Percentiles rank a stretch among this genome's conserved stretches.
These are phyloP conservation scores for Danaus melanippus DNA, from an alignment of 1,140 invertebrate genomes.

Conservation along the genomic window DNA sequence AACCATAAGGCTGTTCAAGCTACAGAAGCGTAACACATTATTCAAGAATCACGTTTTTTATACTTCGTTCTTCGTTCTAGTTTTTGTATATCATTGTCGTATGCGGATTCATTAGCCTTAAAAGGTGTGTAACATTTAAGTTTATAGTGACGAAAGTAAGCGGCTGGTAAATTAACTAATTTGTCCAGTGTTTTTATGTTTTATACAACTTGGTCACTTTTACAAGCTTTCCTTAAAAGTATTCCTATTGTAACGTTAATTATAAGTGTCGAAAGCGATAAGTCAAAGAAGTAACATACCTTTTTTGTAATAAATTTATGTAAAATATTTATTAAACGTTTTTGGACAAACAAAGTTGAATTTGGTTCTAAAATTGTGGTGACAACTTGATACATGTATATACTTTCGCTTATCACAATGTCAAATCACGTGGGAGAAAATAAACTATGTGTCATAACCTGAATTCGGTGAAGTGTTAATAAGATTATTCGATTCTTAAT, in stretches of 20 bases:
- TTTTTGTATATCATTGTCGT: conserved; percentile 40
- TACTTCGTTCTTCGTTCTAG: conserved; percentile 27
- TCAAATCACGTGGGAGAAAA: conserved; percentile 7
- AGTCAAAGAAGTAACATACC: too few species aligned
- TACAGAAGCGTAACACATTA: conserved; percentile 28
- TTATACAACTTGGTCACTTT: conserved; percentile 1
- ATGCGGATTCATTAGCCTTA: conserved; percentile 28
- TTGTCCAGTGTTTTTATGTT: conserved; percentile 11
- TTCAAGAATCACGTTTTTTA: conserved; percentile 33
- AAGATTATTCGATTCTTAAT: too few species aligned
- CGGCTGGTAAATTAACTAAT: conserved; percentile 12
- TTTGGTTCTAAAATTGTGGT: too few species aligned
- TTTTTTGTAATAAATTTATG: too few species aligned
- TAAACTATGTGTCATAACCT: too few species aligned
- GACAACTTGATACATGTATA: conserved; percentile 2
- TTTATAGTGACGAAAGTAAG: conserved; percentile 26
- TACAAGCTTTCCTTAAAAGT: too few species aligned
- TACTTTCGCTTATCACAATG: conserved; percentile 13
- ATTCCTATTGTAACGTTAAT: too few species aligned
- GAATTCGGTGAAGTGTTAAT: too few species aligned
- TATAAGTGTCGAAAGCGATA: too few species aligned
- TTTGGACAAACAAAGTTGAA: too few species aligned
- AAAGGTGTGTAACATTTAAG: conserved; percentile 23
- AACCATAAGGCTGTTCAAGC: conserved; percentile 35
- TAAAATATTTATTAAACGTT: too few species aligned